These are phyloP conservation scores for Caenorhabditis macrosperma DNA, from an alignment of 2,888 invertebrate species.

Conservation along the genomic window DNA sequence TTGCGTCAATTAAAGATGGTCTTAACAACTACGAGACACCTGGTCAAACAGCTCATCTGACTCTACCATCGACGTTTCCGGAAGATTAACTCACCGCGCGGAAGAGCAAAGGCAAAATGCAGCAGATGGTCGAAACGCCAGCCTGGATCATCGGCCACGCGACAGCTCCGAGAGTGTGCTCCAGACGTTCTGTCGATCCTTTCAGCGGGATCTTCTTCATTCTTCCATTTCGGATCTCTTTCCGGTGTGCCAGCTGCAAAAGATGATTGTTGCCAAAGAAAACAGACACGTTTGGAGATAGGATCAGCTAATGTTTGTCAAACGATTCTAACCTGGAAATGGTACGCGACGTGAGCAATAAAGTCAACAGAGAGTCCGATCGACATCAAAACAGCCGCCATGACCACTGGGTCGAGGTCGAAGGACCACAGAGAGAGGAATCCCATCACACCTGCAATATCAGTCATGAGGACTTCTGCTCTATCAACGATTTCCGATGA, in stretches of 20 bases:
- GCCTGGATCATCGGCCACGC: constrained; percentile 80
- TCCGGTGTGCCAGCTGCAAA: constrained; percentile 70
- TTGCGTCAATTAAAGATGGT: constrained; percentile 45
- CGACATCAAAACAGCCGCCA: constrained; percentile 79
- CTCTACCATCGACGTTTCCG: constrained; percentile 12
- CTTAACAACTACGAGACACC: constrained; percentile 33
- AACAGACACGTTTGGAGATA: constrained; percentile 26
- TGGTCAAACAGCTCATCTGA: constrained; percentile 50
- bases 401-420: constrained; percentile 79
- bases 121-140: constrained; percentile 76
- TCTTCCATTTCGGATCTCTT: constrained; percentile 70
- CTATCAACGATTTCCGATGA: too few relatives aligned
- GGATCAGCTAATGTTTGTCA: constrained; percentile 31
- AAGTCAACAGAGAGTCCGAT: constrained; percentile 79
- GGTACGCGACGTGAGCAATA: constrained; percentile 79
- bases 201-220: constrained; percentile 72
- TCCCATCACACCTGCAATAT: constrained; percentile 75
- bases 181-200: constrained; percentile 70
- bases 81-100: constrained; percentile 65
- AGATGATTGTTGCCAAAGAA: constrained; percentile 9
- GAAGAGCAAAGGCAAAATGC: constrained; percentile 76
- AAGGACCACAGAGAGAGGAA: constrained; percentile 78
- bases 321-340: constrained; percentile 73
- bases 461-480: background rate
- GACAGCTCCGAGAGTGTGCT: constrained; percentile 74